Conservation (phyloP, 1,140 invertebrate genomes). For the Lepidurus apus region DNA sequence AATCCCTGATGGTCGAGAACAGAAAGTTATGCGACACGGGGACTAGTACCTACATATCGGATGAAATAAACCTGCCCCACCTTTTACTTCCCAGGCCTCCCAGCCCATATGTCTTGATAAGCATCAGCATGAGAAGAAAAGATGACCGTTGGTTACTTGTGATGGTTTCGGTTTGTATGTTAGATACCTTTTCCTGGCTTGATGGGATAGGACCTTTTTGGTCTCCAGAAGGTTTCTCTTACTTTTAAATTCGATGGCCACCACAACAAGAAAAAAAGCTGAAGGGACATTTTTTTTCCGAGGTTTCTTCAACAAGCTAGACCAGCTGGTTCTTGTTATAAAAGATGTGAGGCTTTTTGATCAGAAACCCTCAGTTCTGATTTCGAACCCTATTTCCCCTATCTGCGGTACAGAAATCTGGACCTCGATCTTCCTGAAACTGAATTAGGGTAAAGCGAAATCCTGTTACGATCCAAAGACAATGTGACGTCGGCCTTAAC, state of each 20-base stretch:
- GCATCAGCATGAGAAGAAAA: constrained; percentile 3
- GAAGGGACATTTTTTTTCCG: constrained; percentile 1
- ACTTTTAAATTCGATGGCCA: background rate
- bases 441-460: too few relatives aligned
- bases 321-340: background rate
- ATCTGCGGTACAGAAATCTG: background rate
- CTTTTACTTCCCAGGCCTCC: background rate
- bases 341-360: too few relatives aligned
- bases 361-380: too few relatives aligned
- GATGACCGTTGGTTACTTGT: constrained; percentile 5
- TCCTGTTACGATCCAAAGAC: too few relatives aligned
- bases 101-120: constrained; percentile 7
- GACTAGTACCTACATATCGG: background rate
- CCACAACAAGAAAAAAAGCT: background rate
- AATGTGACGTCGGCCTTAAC: too few relatives aligned
- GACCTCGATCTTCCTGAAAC: background rate
- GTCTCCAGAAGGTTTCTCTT: background rate
- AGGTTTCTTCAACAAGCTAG: background rate
- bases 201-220: background rate
- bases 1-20: background rate
- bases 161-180: constrained; percentile 1
- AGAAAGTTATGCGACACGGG: background rate
- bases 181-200: background rate
- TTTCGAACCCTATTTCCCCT: background rate
- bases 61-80: constrained; percentile 12